These are phyloP conservation scores for Scyliorhinus canicula DNA, from an alignment of 2,797 vertebrate genomes.

Conservation along the genomic window DNA sequence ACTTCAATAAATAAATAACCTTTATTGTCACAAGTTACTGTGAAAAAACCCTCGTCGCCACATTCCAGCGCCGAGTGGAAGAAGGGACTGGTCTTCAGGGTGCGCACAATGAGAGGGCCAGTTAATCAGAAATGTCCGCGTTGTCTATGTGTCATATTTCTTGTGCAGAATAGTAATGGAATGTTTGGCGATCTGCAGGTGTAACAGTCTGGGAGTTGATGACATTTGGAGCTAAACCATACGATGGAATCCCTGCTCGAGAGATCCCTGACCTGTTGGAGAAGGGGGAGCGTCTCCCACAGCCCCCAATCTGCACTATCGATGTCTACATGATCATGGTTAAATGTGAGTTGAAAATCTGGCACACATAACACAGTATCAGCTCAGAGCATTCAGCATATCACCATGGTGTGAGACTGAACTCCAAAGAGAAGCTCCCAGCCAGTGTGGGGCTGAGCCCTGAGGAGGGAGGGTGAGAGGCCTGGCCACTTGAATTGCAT, in stretches of 20 bases:
- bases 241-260: constrained; percentile 85
- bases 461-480: not conserved
- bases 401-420: not conserved
- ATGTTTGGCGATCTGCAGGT: constrained; percentile 54
- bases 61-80: no score
- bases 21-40: no score
- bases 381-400: not conserved
- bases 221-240: constrained; percentile 93
- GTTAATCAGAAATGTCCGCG: not conserved
- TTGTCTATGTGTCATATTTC: constrained; percentile 15
- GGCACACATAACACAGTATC: not conserved
- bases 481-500: no score
- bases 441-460: not conserved
- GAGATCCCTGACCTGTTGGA: constrained; percentile 90
- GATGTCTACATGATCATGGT: constrained; percentile 99
- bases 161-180: not conserved
- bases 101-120: not conserved
- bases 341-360: constrained; percentile 72
- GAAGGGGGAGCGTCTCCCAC: constrained; percentile 82
- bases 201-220: constrained; percentile 97
- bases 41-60: no score
- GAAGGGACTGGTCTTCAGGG: not conserved
- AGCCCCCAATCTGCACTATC: constrained; percentile 89
- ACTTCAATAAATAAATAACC: no score
- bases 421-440: not conserved